Conservation (phyloP, 2,113 vertebrate species). For the Acanthochromis polyacanthus region DNA sequence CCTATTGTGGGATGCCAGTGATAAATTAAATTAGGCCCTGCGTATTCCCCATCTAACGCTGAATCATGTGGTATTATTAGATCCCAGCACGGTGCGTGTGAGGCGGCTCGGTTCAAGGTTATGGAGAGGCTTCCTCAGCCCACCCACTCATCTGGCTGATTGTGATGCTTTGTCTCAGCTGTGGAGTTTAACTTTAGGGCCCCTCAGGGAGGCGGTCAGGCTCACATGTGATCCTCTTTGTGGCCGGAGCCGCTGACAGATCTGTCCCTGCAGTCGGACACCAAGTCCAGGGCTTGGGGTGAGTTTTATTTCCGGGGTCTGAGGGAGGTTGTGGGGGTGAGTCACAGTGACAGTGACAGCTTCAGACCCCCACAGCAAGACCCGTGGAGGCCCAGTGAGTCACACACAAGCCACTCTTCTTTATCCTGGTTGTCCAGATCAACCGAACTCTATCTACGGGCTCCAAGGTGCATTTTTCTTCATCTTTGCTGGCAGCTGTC, state of each 20-base stretch:
- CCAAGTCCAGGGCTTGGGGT: neutral
- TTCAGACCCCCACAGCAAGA: slow-evolving; percentile 40
- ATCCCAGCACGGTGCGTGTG: neutral
- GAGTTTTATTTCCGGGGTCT: slow-evolving; percentile 35
- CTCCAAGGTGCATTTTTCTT: slow-evolving; percentile 17
- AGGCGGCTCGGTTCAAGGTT: slow-evolving; percentile 47
- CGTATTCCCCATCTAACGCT: neutral
- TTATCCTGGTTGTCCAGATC: slow-evolving; percentile 2
- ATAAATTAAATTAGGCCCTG: neutral
- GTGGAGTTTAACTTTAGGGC: neutral
- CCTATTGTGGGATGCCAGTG: slow-evolving; percentile 1
- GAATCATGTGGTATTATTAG: neutral
- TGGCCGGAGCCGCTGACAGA: neutral
- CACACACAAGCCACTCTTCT: slow-evolving; percentile 10
- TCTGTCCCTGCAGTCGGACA: too few relatives aligned
- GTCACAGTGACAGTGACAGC: slow-evolving; percentile 47
- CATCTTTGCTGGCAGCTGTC: slow-evolving; percentile 4
- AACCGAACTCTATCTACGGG: neutral
- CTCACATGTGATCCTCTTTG: neutral
- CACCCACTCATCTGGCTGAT: neutral
- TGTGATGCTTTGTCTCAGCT: neutral
- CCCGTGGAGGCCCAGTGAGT: slow-evolving; percentile 29
- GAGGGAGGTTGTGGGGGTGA: slow-evolving; percentile 40
- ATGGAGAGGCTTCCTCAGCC: slow-evolving; percentile 7
- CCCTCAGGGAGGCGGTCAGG: neutral